Evolutionary conservation across 1,140 invertebrate species (phyloP).

Genomic region (Anastrepha obliqua): DNA sequence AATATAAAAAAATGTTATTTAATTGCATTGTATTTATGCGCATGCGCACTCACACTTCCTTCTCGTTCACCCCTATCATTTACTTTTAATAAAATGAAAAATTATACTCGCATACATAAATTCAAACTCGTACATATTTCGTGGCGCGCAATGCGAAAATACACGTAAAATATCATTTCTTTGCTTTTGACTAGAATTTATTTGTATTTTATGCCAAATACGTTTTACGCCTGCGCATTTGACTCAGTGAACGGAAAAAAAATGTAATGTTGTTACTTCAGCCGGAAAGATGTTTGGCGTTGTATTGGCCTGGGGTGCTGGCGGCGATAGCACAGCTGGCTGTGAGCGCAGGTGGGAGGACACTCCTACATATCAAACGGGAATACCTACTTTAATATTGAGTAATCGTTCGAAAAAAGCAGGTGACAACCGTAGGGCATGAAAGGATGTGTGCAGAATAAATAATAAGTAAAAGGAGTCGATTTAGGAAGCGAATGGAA

Average conservation of each 20-base stretch:
- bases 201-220: conserved; percentile 48
- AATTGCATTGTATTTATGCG: conserved; percentile 53
- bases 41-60: not conserved
- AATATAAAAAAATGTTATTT: conserved; percentile 6
- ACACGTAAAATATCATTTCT: conserved; percentile 18
- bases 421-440: conserved; percentile 8
- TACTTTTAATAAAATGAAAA: conserved; percentile 46
- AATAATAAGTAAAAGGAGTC: not conserved
- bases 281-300: not conserved
- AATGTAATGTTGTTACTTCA: not conserved
- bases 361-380: not conserved
- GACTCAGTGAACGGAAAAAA: not conserved
- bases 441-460: not conserved
- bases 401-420: not conserved
- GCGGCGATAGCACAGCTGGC: not conserved
- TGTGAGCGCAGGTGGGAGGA: conserved; percentile 15
- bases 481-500: not conserved
- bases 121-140: not conserved
- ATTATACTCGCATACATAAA: not conserved
- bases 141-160: not conserved
- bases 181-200: conserved; percentile 33
- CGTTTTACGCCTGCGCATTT: conserved; percentile 33
- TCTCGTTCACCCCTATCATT: conserved; percentile 26
- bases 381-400: not conserved
- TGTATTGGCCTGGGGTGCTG: not conserved